These are phyloP conservation scores for Chrysogorgia sp. DNA, from an alignment of 92 coral and sea anemone species.

Conservation along the genomic window DNA sequence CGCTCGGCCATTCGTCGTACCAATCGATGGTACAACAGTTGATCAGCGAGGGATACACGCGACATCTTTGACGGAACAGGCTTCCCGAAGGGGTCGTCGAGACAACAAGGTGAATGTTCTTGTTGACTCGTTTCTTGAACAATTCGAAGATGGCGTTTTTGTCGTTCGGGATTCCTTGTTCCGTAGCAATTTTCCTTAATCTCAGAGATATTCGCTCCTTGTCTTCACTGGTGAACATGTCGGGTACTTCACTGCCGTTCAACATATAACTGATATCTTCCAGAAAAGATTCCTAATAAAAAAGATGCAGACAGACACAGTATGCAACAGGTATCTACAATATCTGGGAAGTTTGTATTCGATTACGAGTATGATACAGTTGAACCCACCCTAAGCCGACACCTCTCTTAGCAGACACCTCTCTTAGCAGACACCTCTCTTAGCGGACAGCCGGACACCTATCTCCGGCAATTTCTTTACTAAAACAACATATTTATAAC, in stretches of 20 bases:
- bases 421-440: too few relatives aligned
- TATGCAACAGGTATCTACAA: too few relatives aligned
- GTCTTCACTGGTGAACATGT: constrained; percentile 82
- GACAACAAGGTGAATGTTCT: constrained; percentile 76
- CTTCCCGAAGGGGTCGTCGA: constrained; percentile 93
- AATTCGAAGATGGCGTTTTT: constrained; percentile 77
- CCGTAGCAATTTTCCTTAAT: constrained; percentile 67
- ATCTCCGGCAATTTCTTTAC: too few relatives aligned
- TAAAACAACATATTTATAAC: too few relatives aligned
- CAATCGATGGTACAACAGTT: constrained; percentile 95
- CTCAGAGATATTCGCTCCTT: constrained; percentile 73
- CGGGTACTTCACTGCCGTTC: constrained; percentile 73
- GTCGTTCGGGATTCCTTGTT: constrained; percentile 72
- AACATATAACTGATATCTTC: constrained; percentile 86
- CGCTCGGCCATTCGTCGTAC: constrained; percentile 95
- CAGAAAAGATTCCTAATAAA: constrained; percentile 75
- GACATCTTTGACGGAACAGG: constrained; percentile 80
- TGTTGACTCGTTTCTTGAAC: constrained; percentile 84
- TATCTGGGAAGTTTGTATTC: too few relatives aligned
- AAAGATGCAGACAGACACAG: too few relatives aligned
- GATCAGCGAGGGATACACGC: constrained; percentile 87
- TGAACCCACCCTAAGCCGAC: too few relatives aligned
- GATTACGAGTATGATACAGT: too few relatives aligned
- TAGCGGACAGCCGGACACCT: too few relatives aligned
- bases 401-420: too few relatives aligned